These are phyloP conservation scores for Epizoanthus stellaris DNA, from an alignment of 92 coral and sea anemone genomes.

Conservation along the genomic window DNA sequence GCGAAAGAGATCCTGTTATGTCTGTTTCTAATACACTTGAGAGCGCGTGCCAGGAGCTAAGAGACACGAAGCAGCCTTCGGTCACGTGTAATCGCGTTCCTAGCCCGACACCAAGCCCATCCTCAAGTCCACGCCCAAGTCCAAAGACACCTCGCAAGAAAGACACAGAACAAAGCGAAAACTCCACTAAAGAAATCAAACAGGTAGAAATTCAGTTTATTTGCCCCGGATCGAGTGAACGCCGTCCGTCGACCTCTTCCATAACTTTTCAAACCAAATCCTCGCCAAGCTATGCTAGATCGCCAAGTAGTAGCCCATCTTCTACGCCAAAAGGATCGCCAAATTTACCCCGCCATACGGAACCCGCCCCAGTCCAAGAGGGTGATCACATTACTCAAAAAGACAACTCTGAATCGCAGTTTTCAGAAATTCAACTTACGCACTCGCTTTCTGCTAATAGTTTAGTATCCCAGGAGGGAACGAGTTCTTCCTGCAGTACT, in stretches of 20 bases:
- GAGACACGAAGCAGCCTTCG: slow-evolving; percentile 1
- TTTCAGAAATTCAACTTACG: slow-evolving; percentile 2
- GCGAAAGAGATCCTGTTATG: slow-evolving; percentile 1
- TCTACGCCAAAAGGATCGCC: slow-evolving; percentile 35
- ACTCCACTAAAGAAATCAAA: slow-evolving; percentile 1
- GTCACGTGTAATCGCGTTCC: neutral
- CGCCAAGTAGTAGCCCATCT: slow-evolving; percentile 12
- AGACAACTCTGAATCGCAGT: neutral
- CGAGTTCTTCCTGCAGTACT: slow-evolving; percentile 67
- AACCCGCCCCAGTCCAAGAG: slow-evolving; percentile 13
- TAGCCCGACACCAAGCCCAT: neutral
- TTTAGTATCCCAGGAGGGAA: slow-evolving; percentile 59
- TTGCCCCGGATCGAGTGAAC: slow-evolving; percentile 15
- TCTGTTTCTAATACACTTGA: slow-evolving; percentile 29
- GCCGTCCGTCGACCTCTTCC: slow-evolving; percentile 31
- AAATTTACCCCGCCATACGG: neutral
- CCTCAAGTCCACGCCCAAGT: slow-evolving; percentile 18
- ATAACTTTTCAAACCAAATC: slow-evolving; percentile 18
- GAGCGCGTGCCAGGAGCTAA: slow-evolving; percentile 33
- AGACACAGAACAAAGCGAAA: slow-evolving; percentile 14
- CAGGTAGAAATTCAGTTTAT: slow-evolving; percentile 30
- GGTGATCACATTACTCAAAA: neutral
- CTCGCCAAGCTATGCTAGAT: neutral
- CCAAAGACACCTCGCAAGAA: slow-evolving; percentile 6
- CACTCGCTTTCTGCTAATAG: slow-evolving; percentile 17